Conservation (phyloP, 2,113 vertebrate species). For the Psammodynastes pulverulentus region DNA sequence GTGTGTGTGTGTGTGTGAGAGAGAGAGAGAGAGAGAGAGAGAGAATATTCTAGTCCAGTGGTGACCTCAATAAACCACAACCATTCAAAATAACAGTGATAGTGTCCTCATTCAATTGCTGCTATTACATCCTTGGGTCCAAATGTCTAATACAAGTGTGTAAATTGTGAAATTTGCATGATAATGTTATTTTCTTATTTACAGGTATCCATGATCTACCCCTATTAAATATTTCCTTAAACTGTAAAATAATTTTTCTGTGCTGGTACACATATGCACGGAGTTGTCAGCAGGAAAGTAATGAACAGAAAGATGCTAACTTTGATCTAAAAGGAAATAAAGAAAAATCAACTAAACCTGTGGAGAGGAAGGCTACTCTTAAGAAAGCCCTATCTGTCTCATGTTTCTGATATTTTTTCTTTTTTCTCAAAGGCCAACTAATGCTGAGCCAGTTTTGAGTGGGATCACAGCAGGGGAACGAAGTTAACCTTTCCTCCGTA, state of each 20-base stretch:
- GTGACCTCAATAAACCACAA: background rate
- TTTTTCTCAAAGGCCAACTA: background rate
- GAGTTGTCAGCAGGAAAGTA: background rate
- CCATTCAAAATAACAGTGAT: background rate
- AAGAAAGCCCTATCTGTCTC: background rate
- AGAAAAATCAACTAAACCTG: background rate
- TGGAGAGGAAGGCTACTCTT: background rate
- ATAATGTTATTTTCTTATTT: background rate
- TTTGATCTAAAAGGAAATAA: background rate
- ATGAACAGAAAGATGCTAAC: background rate
- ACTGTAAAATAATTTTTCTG: background rate
- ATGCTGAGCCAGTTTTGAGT: background rate
- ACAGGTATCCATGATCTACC: background rate
- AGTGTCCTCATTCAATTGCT: background rate
- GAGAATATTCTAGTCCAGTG: background rate
- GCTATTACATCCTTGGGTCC: background rate
- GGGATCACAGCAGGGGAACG: background rate
- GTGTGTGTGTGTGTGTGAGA: background rate
- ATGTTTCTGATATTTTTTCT: background rate
- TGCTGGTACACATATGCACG: background rate
- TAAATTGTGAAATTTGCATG: background rate
- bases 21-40: no score
- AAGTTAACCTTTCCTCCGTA: background rate
- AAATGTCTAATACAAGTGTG: background rate
- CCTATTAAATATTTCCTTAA: background rate